Evolutionary conservation across 2,113 vertebrate genomes (phyloP).

Genomic region (Thermophis baileyi): DNA sequence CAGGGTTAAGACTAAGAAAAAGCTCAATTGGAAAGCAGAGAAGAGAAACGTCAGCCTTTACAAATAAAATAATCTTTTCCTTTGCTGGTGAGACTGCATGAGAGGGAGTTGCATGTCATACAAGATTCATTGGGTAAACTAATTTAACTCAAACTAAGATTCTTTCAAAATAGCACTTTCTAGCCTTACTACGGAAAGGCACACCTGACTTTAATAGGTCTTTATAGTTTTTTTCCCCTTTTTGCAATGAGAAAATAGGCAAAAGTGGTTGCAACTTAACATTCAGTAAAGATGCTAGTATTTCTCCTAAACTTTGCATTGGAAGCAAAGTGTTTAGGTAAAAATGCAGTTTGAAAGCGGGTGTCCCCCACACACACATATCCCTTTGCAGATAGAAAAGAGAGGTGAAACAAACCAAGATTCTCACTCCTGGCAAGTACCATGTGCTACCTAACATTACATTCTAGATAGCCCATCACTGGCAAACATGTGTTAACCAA

Average conservation of each 20-base stretch:
- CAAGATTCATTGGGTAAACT: not conserved
- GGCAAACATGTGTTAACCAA: not conserved
- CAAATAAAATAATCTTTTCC: not conserved
- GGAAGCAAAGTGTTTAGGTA: not conserved
- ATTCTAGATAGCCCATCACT: not conserved
- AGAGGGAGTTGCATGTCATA: not conserved
- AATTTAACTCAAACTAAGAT: not conserved
- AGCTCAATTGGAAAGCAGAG: not conserved
- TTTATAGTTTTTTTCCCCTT: not conserved
- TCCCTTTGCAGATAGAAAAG: not conserved
- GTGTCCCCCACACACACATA: not conserved
- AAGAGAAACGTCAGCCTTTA: not conserved
- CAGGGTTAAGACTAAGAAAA: not conserved
- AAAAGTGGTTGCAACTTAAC: not conserved
- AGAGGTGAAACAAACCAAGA: not conserved
- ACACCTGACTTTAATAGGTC: not conserved
- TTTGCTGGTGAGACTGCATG: not conserved
- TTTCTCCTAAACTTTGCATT: not conserved
- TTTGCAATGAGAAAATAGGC: not conserved
- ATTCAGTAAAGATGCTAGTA: not conserved
- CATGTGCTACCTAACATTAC: not conserved
- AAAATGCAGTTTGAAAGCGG: not conserved
- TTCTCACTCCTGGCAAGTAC: too few relatives aligned
- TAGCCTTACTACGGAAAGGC: not conserved
- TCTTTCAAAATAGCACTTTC: not conserved